Percentiles rank a stretch among this genome's conserved stretches.
phyloP scores from a whole-genome alignment of 2,888 invertebrate species.

The Plutella xylostella region DNA sequence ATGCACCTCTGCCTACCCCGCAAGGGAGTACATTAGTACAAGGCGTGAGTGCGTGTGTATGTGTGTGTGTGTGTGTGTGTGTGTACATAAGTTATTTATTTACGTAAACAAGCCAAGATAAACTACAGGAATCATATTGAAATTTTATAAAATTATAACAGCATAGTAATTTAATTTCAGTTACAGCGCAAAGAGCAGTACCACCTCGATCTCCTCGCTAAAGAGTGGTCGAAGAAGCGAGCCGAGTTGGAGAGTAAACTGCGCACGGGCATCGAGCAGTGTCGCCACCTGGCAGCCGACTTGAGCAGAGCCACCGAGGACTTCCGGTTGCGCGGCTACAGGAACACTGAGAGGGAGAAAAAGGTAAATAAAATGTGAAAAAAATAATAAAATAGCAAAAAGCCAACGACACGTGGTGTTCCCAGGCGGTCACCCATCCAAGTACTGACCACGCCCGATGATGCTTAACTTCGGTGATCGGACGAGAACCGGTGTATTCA shows the following conservation, averaged over 20 bases:
- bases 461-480: constrained; percentile 26
- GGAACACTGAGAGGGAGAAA: constrained; percentile 65
- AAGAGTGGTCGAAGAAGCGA: constrained; percentile 70
- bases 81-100: too few relatives aligned
- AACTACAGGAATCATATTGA: too few relatives aligned
- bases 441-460: constrained; percentile 44
- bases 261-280: constrained; percentile 69
- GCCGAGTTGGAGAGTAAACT: constrained; percentile 69
- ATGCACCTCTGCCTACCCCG: too few relatives aligned
- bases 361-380: constrained; percentile 45
- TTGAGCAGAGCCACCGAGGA: constrained; percentile 72
- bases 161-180: constrained; percentile 38
- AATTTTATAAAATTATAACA: too few relatives aligned
- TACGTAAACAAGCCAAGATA: too few relatives aligned
- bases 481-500: constrained; percentile 22
- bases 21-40: too few relatives aligned
- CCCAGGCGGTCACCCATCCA: constrained; percentile 49
- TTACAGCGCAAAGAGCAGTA: constrained; percentile 70
- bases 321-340: constrained; percentile 55
- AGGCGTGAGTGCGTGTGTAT: too few relatives aligned
- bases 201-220: constrained; percentile 60
- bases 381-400: too few relatives aligned
- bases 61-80: too few relatives aligned
- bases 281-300: constrained; percentile 69
- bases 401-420: constrained; percentile 40